These are phyloP conservation scores for Phalacrocorax aristotelis DNA, from an alignment of 2,113 vertebrate species.

Conservation along the genomic window DNA sequence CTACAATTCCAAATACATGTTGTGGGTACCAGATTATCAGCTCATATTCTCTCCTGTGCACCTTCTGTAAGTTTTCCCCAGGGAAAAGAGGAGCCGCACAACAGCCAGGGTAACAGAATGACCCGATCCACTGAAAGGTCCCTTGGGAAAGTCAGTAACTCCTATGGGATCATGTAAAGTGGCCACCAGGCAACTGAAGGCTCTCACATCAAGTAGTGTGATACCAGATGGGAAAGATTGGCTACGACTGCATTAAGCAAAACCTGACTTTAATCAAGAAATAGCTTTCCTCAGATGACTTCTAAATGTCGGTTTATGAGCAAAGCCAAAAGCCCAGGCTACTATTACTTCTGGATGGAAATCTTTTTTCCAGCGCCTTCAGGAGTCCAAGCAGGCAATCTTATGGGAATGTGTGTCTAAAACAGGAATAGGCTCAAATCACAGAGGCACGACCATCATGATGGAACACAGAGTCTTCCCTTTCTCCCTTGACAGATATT, in stretches of 20 bases:
- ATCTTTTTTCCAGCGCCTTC: conserved; percentile 44
- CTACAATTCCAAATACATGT: background rate
- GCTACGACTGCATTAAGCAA: background rate
- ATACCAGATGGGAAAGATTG: conserved; percentile 9
- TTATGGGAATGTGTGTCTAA: conserved; percentile 1
- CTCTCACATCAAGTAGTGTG: background rate
- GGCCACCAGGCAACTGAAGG: background rate
- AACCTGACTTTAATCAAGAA: conserved; percentile 18
- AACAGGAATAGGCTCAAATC: background rate
- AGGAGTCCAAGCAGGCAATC: conserved; percentile 18
- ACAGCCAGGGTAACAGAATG: background rate
- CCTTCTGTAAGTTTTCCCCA: background rate
- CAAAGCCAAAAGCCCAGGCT: conserved; percentile 33
- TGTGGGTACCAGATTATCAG: background rate
- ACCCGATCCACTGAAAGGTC: background rate
- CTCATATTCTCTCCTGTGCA: background rate
- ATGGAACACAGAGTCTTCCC: background rate
- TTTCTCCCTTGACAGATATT: background rate
- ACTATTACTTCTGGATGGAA: conserved; percentile 45
- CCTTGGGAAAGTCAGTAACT: background rate
- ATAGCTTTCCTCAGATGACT: conserved; percentile 48
- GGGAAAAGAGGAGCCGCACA: background rate
- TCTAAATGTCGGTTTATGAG: conserved; percentile 31
- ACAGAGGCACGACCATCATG: background rate
- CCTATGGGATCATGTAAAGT: background rate